Percentiles rank a stretch among this genome's conserved stretches.
Evolutionary conservation across 2,113 vertebrate genomes (phyloP).

Genomic region (Datnioides undecimradiatus): DNA sequence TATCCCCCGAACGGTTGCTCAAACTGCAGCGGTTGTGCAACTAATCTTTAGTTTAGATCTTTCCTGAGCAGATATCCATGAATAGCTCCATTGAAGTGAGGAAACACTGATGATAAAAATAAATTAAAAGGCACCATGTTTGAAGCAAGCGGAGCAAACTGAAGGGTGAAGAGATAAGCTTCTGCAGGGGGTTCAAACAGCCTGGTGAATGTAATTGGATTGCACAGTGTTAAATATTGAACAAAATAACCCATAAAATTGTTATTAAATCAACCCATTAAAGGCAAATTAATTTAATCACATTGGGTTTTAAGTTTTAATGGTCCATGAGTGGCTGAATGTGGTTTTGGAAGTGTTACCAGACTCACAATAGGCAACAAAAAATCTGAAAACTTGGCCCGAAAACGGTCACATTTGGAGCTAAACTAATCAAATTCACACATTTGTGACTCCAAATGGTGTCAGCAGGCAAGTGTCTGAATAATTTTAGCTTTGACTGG

Average conservation of each 20-base stretch:
- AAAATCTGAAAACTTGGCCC: not conserved
- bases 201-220: not conserved
- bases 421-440: not conserved
- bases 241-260: not conserved
- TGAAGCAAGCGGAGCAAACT: not conserved
- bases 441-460: not conserved
- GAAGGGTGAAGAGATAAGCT: not conserved
- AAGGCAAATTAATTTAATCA: not conserved
- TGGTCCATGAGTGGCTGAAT: not conserved
- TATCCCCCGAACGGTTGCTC: not conserved
- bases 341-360: not conserved
- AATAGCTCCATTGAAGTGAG: slow-evolving; percentile 31
- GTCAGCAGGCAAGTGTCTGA: not conserved
- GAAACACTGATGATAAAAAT: slow-evolving; percentile 35
- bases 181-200: not conserved
- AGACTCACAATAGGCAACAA: not conserved
- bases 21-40: not conserved
- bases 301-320: not conserved
- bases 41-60: not conserved
- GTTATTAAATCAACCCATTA: not conserved
- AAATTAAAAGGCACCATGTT: not conserved
- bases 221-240: not conserved
- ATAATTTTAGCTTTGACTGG: not conserved
- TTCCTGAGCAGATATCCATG: slow-evolving; percentile 11
- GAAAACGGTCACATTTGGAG: slow-evolving; percentile 2